Evolutionary conservation across 1,140 invertebrate species (phyloP).

Genomic region (Procambarus virginalis): DNA sequence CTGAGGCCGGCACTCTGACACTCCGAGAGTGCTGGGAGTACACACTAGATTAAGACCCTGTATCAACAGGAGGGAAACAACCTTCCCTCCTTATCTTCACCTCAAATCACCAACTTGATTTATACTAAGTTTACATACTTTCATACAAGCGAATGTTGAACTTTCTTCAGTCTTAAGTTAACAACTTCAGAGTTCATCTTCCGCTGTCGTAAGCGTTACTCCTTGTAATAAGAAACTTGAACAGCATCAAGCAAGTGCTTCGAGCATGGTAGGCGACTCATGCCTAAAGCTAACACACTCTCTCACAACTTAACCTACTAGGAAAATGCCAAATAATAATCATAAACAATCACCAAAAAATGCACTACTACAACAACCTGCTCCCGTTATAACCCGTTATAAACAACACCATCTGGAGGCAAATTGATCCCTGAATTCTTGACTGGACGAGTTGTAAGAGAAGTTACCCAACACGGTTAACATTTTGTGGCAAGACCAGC

Average conservation of each 20-base stretch:
- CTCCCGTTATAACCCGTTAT: constrained; percentile 7
- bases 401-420: constrained; percentile 1
- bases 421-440: constrained; percentile 48
- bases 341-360: constrained; percentile 45
- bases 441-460: constrained; percentile 37
- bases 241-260: background rate
- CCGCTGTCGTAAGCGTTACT: background rate
- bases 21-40: constrained; percentile 1
- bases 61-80: constrained; percentile 41
- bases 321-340: constrained; percentile 19
- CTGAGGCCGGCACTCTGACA: background rate
- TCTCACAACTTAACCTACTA: constrained; percentile 28
- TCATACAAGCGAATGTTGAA: background rate
- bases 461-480: constrained; percentile 5
- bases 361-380: constrained; percentile 49
- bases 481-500: background rate
- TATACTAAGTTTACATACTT: constrained; percentile 5
- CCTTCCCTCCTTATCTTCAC: constrained; percentile 16
- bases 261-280: background rate
- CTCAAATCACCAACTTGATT: constrained; percentile 20
- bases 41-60: constrained; percentile 63
- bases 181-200: background rate
- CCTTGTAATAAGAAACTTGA: background rate
- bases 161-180: background rate
- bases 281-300: constrained; percentile 23